Evolutionary conservation across 2,888 invertebrate species (phyloP), one percentile per base, ranked within the genome.

Genomic region (Sminthurides aquaticus): DNA sequence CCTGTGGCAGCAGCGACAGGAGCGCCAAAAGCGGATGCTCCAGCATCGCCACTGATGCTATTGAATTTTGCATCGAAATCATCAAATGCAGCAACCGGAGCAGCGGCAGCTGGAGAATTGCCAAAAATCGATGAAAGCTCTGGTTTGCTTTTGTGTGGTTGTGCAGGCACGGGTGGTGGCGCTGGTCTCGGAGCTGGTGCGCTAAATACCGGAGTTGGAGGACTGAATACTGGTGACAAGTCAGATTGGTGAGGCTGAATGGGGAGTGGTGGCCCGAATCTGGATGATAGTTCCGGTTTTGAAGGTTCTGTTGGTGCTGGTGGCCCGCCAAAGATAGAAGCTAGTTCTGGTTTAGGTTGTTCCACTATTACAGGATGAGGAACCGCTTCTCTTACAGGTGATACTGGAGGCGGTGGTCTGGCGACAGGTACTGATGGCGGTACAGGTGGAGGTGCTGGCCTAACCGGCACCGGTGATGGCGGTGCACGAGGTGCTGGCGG

Each of bases 1-100:
- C n/a, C n/a, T 62, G 58, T 49, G 2, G 28, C 43, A 2, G 28
- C 24, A 25, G 55, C 57, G 22, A 28, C 29, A 24, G 28, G 2
- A 8, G 25, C 54, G 1, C 1, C 59, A 48, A 52, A 8, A n/a
- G 57, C 18, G 2, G 29, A 43, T 1, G 8, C 48, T 18, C 2
- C 24, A n/a, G 26, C 57, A 18, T 11, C 57, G 22, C 29, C 55
- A 43, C 43, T 76, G 25, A 86, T 86, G 48, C 85, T 87, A 73
- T 92, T 92, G 76, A 94, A 94, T 78, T 92, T 91, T 1, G 90
- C 89, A 2, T 91, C 86, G 75, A 94, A 94, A 0, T 90, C 92
- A 78, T 93, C 93, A 74, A 93, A 93, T 27, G 85, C 86, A n/a
- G 74, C 68, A 11, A 68, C 70, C n/a, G 72, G 72, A 24, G 70